Percentiles rank a stretch among this genome's conserved stretches.
Evolutionary conservation across 2,113 vertebrate species (phyloP).

Genomic region (Pelobates fuscus): DNA sequence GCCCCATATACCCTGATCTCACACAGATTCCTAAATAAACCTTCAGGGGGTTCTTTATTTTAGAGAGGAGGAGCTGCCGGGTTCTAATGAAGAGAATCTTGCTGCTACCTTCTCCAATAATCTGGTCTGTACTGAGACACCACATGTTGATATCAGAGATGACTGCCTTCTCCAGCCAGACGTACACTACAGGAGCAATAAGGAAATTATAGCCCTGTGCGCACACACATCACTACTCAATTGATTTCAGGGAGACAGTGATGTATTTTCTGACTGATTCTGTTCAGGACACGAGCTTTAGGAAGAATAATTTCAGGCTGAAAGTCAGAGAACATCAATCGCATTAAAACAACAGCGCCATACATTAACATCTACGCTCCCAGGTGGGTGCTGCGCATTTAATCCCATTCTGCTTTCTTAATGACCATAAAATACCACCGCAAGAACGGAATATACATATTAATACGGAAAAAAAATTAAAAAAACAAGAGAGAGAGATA

Average conservation of each 20-base stretch:
- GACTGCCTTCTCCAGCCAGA: slow-evolving; percentile 47
- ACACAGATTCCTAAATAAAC: slow-evolving; percentile 49
- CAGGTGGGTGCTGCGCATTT: slow-evolving; percentile 10
- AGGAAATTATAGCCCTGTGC: slow-evolving; percentile 55
- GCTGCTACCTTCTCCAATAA: slow-evolving; percentile 26
- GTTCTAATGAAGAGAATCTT: slow-evolving; percentile 12
- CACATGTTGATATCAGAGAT: slow-evolving; percentile 50
- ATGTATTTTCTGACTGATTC: slow-evolving; percentile 59
- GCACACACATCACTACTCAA: slow-evolving; percentile 52
- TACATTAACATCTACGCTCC: slow-evolving; percentile 40
- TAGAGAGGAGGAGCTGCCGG: slow-evolving; percentile 4
- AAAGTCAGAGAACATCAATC: slow-evolving; percentile 42
- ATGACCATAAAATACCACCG: background rate
- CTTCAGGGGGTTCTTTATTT: slow-evolving; percentile 43
- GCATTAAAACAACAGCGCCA: slow-evolving; percentile 7
- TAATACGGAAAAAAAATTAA: background rate
- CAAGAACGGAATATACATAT: background rate
- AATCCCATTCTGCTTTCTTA: background rate
- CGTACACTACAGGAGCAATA: slow-evolving; percentile 49
- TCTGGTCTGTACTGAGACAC: slow-evolving; percentile 27
- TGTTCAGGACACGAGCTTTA: slow-evolving; percentile 57
- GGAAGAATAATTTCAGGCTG: slow-evolving; percentile 54
- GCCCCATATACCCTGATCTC: slow-evolving; percentile 18
- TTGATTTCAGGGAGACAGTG: slow-evolving; percentile 57
- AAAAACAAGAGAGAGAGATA: too few species aligned